Base-by-base conservation (phyloP, 1,140 invertebrate species). In the Nephila pilipes region DNA sequence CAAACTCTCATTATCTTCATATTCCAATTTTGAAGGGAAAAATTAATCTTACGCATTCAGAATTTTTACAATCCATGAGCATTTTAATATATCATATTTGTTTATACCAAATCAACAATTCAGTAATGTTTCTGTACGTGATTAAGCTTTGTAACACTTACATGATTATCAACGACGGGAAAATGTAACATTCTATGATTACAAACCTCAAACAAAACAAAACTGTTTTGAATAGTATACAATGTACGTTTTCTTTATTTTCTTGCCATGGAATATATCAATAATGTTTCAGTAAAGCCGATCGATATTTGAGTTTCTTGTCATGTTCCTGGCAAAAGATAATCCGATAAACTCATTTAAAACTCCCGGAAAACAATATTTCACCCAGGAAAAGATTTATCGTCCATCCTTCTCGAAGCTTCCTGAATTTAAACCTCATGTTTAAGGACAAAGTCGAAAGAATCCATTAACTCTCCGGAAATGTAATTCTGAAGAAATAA, bases 401-500 rank as follows among this genome's bases (percentile, higher is more conserved):
- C 20, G 80, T 46, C 54, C 80, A 54, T 55, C 80, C 38, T 83
- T 55, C 46, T 14, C n/a, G 22, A 75, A 54, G 80, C 80, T 83
- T 54, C 38, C 46, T 83, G 38, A 83, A 54, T 83, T 83, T 29
- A 55, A 46, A 83, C 38, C 22, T 83, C 80, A 83, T 55, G 38
- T 83, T 55, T 83, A 25, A 83, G 38, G 29, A n/a, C 22, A 83
- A 54, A 58, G 55, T 46, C 85, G 60, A 87, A 46, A 38, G 85
- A 87, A 65, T 87, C 85, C 85, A 87, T 87, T 87, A 38, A 87
- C 60, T 87, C 25, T 36, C 63, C 22, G 58, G 60, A 87, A 87
- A 83, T 83, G 80, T 32, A 83, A 87, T 63, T 87, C 60, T 36
- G 32, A 20, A 46, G 60, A 87, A 36, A 87, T 63, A 87, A 63